These are phyloP conservation scores for Monomorium pharaonis DNA, from an alignment of 1,140 invertebrate species.

Conservation along the genomic window DNA sequence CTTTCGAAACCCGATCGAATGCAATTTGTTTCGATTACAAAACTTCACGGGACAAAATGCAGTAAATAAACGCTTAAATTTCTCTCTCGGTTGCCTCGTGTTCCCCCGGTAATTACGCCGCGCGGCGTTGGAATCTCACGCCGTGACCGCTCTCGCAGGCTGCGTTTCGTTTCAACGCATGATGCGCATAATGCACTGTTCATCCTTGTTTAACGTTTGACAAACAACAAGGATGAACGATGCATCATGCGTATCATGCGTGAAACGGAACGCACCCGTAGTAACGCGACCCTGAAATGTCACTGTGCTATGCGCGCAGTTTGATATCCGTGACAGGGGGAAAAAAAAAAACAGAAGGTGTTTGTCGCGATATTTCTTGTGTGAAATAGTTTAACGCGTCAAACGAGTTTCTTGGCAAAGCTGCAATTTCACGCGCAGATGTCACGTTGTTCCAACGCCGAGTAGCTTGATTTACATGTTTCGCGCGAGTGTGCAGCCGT, in stretches of 20 bases:
- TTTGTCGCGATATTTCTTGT: background rate
- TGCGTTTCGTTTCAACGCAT: no score
- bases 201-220: no score
- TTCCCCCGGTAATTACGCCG: background rate
- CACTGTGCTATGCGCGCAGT: background rate
- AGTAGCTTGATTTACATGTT: slow-evolving; percentile 47
- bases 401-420: slow-evolving; percentile 27
- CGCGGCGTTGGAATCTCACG: slow-evolving; percentile 19
- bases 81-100: background rate
- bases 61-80: slow-evolving; percentile 14
- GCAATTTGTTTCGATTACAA: slow-evolving; percentile 6
- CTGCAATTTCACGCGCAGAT: background rate
- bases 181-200: no score
- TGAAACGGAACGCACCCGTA: no score
- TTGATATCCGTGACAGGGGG: background rate
- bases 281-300: background rate
- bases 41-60: background rate
- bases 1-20: slow-evolving; percentile 13
- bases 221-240: no score
- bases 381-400: background rate
- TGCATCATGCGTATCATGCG: no score
- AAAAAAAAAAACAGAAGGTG: background rate
- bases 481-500: background rate
- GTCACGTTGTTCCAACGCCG: slow-evolving; percentile 1
- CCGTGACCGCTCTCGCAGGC: no score